Evolutionary conservation across 2,113 vertebrate genomes (phyloP), one percentile per base, ranked within the genome.

Genomic region (Xenopus laevis): DNA sequence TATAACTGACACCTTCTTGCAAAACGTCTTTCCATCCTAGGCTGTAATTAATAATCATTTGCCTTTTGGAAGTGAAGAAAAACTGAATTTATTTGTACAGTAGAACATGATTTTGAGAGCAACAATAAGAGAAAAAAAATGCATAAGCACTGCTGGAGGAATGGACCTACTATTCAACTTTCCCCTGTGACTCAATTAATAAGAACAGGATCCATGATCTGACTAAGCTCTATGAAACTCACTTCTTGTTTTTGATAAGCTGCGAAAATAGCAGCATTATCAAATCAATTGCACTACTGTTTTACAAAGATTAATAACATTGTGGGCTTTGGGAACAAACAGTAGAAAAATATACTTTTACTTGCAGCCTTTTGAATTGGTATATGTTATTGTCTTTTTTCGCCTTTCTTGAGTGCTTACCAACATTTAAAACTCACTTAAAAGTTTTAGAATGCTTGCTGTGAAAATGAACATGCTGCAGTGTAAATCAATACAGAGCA

Each of bases 271-370:
- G 45, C 18, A 55, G 65, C 33, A 68, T 62, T 75, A 68, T 75
- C 73, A 55, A 75, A 75, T 68, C 65, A 68, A 60, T 75, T 69
- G 58, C 46, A 68, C 65, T 69, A 55, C 58, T 75, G 55, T 69
- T 75, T 62, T 63, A 75, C 73, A 53, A 68, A 33, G 65, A 75
- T 75, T 75, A 68, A 40, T 40, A 40, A 9, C 33, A 40, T 40
- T 9, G 33, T 40, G 33, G 33, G 33, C 33, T 40, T 40, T 40
- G 33, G 33, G 33, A 40, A 40, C 33, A 40, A 5, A 40, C 33
- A 40, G 6, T 40, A 40, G 8, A 40, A 40, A 40, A 40, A 40
- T 2, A 40, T 40, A 40, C 6, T 40, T 40, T 40, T 40, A 40
- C 33, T 40, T 40, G 33, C 60, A n/a, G 55, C 61, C 65, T 44